These are phyloP conservation scores for Calameuta pallipes DNA, from an alignment of 2,888 invertebrate species.

Conservation along the genomic window DNA sequence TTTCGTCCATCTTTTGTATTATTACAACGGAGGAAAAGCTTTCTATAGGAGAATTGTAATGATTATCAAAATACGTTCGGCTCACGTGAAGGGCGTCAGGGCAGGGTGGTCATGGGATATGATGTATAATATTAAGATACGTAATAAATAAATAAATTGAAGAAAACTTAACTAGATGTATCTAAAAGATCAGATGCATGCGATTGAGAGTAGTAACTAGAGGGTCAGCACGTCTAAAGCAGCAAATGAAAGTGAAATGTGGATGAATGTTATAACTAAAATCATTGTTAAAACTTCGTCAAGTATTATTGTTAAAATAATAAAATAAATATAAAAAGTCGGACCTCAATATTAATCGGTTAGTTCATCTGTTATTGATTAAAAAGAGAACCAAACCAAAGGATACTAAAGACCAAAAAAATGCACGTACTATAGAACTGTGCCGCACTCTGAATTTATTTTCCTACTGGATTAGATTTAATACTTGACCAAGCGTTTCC, in stretches of 20 bases:
- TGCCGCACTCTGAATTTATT: conserved; percentile 18
- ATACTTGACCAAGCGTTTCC: conserved; percentile 64
- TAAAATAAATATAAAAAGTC: not conserved
- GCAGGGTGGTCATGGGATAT: conserved; percentile 46
- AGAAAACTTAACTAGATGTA: conserved; percentile 25
- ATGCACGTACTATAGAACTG: conserved; percentile 12
- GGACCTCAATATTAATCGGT: conserved; percentile 25
- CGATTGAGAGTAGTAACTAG: conserved; percentile 27
- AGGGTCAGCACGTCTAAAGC: conserved; percentile 62
- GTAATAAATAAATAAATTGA: conserved; percentile 28
- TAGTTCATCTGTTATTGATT: conserved; percentile 22
- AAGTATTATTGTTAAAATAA: conserved; percentile 52
- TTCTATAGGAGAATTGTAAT: conserved; percentile 15
- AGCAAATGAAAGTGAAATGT: conserved; percentile 64
- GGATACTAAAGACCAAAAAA: conserved; percentile 5
- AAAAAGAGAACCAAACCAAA: conserved; percentile 7
- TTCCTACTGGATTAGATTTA: conserved; percentile 21
- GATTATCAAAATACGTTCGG: conserved; percentile 54
- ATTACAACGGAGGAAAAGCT: conserved; percentile 3
- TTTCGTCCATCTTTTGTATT: conserved; percentile 13
- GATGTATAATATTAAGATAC: conserved; percentile 48
- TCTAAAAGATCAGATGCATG: conserved; percentile 35
- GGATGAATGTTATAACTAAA: conserved; percentile 60
- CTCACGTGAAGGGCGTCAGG: conserved; percentile 46
- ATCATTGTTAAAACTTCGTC: conserved; percentile 57